Base-by-base conservation (phyloP, 2,888 invertebrate species). In the Aleiodes leptofemur region DNA sequence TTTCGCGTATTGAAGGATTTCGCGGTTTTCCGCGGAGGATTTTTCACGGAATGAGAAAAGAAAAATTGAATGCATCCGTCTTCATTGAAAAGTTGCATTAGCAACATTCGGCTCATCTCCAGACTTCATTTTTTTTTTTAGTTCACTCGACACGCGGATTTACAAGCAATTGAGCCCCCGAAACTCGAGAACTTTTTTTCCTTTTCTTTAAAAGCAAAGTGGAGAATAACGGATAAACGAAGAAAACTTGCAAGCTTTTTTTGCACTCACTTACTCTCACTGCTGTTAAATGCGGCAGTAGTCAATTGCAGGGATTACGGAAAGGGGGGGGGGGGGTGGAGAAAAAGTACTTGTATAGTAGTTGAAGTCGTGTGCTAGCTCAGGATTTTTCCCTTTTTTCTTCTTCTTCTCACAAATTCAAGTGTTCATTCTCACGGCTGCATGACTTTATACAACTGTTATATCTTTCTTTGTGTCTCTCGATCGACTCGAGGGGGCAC, bases 221-320 rank as follows among this genome's bases (percentile, higher is more conserved):
- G 57, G 57, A 2, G 23, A 23, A 23, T 13, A 13, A 8, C 29
- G 57, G 31, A n/a, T 9, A 11, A 31, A 31, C 23, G 56, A 23
- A n/a, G 56, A 56, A 56, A 56, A 34, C 8, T 23, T 56, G 16
- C 23, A 29, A 23, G 56, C 23, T 56, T 29, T 4, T 29, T 29
- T 29, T 23, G 23, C 1, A 31, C 11, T 11, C 11, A 57, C 31
- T 29, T 13, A 13, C 57, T 13, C 31, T 66, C 31, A 1, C 43
- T 11, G 9, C 43, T 9, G 43, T 43, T 55, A 53, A 68, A 66
- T 53, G 34, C 31, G n/a, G 16, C 7, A 51, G 53, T 57, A 59
- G 56, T 73, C 68, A 73, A 73, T 73, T 73, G 68, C 55, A 73
- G 50, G 57, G 68, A 69, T 69, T 73, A 73, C 50, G 16, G 34